phyloP scores from a whole-genome alignment of 2,888 invertebrate genomes.

The Rhamphomyia laevipes region DNA sequence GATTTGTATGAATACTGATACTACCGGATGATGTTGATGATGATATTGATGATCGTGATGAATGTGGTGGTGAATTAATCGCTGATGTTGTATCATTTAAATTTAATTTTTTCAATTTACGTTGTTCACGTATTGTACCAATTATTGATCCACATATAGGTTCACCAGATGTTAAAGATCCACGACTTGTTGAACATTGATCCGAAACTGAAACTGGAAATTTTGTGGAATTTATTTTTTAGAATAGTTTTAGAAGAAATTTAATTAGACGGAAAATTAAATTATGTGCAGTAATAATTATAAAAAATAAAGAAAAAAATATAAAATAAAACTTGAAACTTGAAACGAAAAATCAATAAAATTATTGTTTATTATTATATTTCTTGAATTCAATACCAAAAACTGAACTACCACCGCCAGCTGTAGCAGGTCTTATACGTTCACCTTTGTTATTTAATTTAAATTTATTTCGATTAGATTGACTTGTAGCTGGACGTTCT shows the following conservation, averaged over 20 bases:
- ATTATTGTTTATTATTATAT: too few species aligned
- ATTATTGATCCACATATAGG: conserved; percentile 14
- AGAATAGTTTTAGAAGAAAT: too few species aligned
- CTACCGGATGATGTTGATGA: conserved; percentile 7
- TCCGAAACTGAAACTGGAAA: conserved; percentile 1
- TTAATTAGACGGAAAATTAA: too few species aligned
- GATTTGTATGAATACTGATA: not conserved
- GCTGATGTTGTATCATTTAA: conserved; percentile 6
- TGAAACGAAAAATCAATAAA: too few species aligned
- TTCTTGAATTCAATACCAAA: too few species aligned
- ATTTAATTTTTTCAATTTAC: conserved; percentile 1
- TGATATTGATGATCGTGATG: conserved; percentile 5
- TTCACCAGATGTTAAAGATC: conserved; percentile 8
- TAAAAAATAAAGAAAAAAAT: too few species aligned
- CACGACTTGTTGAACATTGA: not conserved
- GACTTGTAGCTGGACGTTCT: conserved; percentile 13
- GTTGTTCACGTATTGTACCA: conserved; percentile 3
- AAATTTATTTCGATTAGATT: conserved; percentile 4
- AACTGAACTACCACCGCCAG: not conserved
- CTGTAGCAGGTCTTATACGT: not conserved
- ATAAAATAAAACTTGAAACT: too few species aligned
- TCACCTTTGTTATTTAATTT: not conserved
- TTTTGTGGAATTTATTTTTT: too few species aligned
- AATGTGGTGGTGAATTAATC: not conserved
- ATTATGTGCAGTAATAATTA: too few species aligned